Base-by-base conservation (phyloP, 1,140 invertebrate genomes). In the Drosophila obscura region DNA sequence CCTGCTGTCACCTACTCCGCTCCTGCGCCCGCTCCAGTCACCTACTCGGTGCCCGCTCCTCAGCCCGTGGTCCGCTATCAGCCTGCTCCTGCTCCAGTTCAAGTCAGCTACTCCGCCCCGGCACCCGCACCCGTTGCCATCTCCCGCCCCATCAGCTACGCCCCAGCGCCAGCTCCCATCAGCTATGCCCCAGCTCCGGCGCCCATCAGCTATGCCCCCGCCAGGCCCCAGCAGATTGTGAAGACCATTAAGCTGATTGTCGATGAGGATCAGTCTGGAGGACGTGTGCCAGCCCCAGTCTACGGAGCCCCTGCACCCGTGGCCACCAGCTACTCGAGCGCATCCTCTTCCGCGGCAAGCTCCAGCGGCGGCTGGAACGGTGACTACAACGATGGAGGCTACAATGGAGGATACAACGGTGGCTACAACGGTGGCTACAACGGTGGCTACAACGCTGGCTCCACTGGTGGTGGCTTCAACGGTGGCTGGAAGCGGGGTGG, bases 191-290 rank as follows among this genome's bases (percentile, higher is more conserved):
- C 11, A 44, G 52, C 52, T 1, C 61, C 56, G 0, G 62, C 62
- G 5, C 62, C 62, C 6, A 15, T 66, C 9, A 15, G 44, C 63
- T 66, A 66, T 8, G 63, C 45, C 16, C 60, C 44, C 8, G 8
- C 31, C 11, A 43, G 65, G 60, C 76, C 75, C 3, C 72, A 81
- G 51, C 81, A 90, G 59, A 57, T 71, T 31, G 88, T 90, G 45
- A 90, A 90, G 71, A 90, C 88, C 51, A 84, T 90, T 39, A 87
- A 84, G 56, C 43, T 90, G 28, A 88, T 90, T 41, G 88, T 90
- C 1, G 88, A 90, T 50, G 88, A 75, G 59, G 69, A 64, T 22
- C 49, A 63, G 22, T 59, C 65, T 11, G 50, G 57, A 26, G 50
- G 57, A 26, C 69, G 43, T 46, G 73, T 73, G 5, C 87, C 87